Evolutionary conservation across 2,888 invertebrate genomes (phyloP), one percentile per base, ranked within the genome.

Genomic region (Papilio demoleus): DNA sequence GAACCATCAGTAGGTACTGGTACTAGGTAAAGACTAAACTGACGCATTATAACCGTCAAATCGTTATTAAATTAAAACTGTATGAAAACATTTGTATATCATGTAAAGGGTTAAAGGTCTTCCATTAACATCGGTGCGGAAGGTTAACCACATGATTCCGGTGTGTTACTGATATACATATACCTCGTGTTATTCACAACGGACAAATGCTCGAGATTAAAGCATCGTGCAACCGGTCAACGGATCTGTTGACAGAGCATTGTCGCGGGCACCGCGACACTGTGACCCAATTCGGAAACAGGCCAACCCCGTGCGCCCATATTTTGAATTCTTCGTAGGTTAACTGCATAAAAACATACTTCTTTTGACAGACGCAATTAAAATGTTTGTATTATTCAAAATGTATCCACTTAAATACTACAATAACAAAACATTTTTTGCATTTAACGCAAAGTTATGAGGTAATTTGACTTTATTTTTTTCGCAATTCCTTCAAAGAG

Each of bases 261-360:
- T 73, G 75, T 77, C 79, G 77, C 76, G 80, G 77, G 56, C 45
- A 40, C 79, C 78, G 81, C 79, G 82, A 79, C 85, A 84, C 82
- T 82, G 84, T 89, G 90, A 90, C 91, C 90, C 78, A 88, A 82
- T 85, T 88, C 79, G 75, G 68, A 84, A 84, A 81, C 83, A 74
- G 84, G 80, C 81, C 83, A 79, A 74, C 79, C 79, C 78, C 80
- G 65, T 72, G 34, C 71, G 74, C 74, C 74, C 74, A 78, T 73
- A 75, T 75, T 75, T 73, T 69, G 70, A 73, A 73, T 72, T 65
- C 70, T 71, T 71, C 72, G 69, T 42, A 19, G 36, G 50, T 47
- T 60, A 67, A 50, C n/a, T 61, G 38, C 36, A 56, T 53, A 59
- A 42, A 71, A 72, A 75, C 72, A 56, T 70, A 66, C 69, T 70